Evolutionary conservation across 2,888 invertebrate genomes (phyloP), one percentile per base, ranked within the genome.

Genomic region (Morinoia aosen): DNA sequence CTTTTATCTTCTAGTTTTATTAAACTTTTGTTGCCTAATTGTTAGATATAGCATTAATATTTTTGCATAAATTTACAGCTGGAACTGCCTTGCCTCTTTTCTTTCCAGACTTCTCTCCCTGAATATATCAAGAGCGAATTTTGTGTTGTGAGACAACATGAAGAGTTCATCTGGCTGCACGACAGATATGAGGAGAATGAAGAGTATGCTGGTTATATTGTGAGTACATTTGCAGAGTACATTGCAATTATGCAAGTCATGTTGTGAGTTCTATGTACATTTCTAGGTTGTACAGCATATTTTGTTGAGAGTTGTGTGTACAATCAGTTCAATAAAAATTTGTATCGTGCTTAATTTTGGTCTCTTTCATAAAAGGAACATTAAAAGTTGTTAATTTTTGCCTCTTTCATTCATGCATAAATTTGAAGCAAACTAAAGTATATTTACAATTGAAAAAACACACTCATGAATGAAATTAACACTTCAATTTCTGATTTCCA

Each of bases 101-200:
- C 25, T 95, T 97, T 97, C 33, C 97, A 98, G 98, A 99, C 99
- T 0, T 98, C 99, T 0, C 97, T 99, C 97, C 98, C 99, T 7
- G 98, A 98, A 97, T 99, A 99, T 97, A 98, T 98, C 97, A 99
- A 99, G 97, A 98, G 98, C 0, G 99, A 99, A 97, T 99, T 99
- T 97, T 98, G 99, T 95, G 99, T 99, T 25, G 99, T 99, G 5
- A 98, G 99, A 48, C 99, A 99, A 97, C 99, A 99, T 97, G 99
- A 99, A 97, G 99, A 99, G 97, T 99, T 99, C 97, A 98, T 99
- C 94, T 99, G 99, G 99, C 98, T 99, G 33, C 99, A 99, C 97
- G 99, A 99, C 97, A 98, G 99, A 97, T 99, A 99, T 97, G 99
- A 99, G 97, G 99, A 99, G 97, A 99, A 99, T 97, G 99, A 99